These are phyloP conservation scores for Copidosoma aretas DNA, from an alignment of 2,888 invertebrate species.

Conservation along the genomic window DNA sequence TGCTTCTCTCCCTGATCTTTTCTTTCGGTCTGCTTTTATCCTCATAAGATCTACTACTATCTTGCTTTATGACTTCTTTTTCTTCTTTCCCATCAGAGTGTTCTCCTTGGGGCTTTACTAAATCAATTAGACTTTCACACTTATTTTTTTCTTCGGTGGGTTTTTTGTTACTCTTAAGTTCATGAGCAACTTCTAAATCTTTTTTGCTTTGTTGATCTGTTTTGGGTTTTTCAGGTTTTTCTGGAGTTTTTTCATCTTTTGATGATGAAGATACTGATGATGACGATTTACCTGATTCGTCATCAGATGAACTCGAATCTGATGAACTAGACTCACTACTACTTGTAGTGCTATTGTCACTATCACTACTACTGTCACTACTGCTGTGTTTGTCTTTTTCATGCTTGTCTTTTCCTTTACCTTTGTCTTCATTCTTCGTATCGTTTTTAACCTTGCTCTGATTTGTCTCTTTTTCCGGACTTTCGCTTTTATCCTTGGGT, in stretches of 20 bases:
- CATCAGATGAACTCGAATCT: not conserved
- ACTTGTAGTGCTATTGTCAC: not conserved
- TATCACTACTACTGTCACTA: conserved; percentile 4
- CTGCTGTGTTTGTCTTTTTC: not conserved
- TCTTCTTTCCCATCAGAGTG: not conserved
- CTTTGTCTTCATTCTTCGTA: conserved; percentile 4
- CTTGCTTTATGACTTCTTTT: not conserved
- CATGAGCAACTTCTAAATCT: not conserved
- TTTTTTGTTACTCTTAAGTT: not conserved
- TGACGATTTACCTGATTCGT: not conserved
- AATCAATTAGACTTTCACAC: too few relatives aligned
- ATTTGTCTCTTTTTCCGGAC: not conserved
- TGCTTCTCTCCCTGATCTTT: conserved; percentile 11
- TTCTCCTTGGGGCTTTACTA: too few relatives aligned
- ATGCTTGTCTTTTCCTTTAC: conserved; percentile 5
- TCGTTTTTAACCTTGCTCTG: not conserved
- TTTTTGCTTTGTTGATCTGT: not conserved
- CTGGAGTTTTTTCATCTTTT: conserved; percentile 34
- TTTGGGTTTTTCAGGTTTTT: not conserved
- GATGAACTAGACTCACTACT: not conserved
- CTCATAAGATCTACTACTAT: not conserved
- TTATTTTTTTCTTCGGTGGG: too few relatives aligned
- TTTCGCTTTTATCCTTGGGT: not conserved
- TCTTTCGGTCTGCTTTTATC: conserved; percentile 4
- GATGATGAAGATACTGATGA: not conserved